Evolutionary conservation across 1,140 invertebrate species (phyloP).

Genomic region (Physella acuta): DNA sequence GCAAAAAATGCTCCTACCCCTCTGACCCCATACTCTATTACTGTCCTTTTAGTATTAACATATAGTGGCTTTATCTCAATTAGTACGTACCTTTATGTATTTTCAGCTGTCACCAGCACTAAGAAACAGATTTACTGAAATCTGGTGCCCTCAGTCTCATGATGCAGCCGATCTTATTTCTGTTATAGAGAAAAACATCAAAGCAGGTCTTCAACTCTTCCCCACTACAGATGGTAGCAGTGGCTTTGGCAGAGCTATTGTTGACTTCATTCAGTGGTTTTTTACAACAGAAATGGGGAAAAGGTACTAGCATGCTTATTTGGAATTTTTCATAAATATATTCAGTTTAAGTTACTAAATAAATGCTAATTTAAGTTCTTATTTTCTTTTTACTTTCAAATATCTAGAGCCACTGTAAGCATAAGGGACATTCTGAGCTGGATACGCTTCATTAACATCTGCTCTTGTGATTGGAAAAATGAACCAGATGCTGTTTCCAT

Average conservation of each 20-base stretch:
- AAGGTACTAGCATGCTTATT: constrained; percentile 54
- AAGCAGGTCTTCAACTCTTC: constrained; percentile 61
- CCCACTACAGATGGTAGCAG: constrained; percentile 64
- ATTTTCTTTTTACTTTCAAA: not conserved
- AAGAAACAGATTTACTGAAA: constrained; percentile 96
- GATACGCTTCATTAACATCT: constrained; percentile 81
- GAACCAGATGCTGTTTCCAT: constrained; percentile 27
- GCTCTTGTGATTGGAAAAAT: constrained; percentile 25
- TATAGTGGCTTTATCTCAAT: too few species aligned
- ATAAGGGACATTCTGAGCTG: constrained; percentile 91
- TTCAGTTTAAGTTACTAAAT: not conserved
- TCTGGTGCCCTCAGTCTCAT: constrained; percentile 87
- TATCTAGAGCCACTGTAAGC: constrained; percentile 67
- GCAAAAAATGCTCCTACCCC: too few species aligned
- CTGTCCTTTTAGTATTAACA: too few species aligned
- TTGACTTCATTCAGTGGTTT: constrained; percentile 82
- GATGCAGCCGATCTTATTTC: constrained; percentile 72
- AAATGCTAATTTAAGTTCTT: not conserved
- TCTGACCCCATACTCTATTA: too few species aligned
- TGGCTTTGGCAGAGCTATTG: constrained; percentile 70
- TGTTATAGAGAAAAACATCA: constrained; percentile 81
- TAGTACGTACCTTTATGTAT: too few species aligned
- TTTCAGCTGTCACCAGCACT: constrained; percentile 90
- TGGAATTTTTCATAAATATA: not conserved
- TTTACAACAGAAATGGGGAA: constrained; percentile 71